phyloP scores from a whole-genome alignment of 2,888 invertebrate genomes.

The Merodon equestris region DNA sequence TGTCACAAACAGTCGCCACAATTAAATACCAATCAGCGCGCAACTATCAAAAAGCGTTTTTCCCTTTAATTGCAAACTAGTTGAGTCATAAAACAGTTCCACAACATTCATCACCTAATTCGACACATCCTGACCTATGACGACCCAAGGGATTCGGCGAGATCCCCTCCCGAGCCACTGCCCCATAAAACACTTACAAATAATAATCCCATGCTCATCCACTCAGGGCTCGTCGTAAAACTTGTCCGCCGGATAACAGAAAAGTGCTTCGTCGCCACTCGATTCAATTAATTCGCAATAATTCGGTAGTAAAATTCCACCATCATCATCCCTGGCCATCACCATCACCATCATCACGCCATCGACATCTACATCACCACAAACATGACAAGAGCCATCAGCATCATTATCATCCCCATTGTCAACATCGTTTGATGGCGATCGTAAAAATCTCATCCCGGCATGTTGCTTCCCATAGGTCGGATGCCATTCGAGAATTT shows the following conservation, averaged over 20 bases:
- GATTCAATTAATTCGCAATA: conserved; percentile 69
- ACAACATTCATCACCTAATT: neutral
- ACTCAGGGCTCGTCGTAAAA: conserved; percentile 50
- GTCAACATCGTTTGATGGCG: conserved; percentile 68
- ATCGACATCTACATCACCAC: conserved; percentile 53
- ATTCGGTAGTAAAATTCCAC: conserved; percentile 63
- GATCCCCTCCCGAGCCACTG: no score
- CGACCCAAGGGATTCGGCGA: no score
- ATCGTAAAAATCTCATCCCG: conserved; percentile 66
- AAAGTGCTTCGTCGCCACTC: conserved; percentile 47
- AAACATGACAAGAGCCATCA: conserved; percentile 50
- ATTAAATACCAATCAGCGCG: no score
- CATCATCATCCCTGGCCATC: conserved; percentile 55
- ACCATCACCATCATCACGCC: conserved; percentile 53
- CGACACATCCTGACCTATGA: no score
- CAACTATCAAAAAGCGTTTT: no score
- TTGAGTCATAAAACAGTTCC: no score
- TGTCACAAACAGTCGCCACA: no score
- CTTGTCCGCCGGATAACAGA: conserved; percentile 31
- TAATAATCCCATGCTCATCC: conserved; percentile 33
- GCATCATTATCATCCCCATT: conserved; percentile 66
- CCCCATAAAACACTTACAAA: neutral
- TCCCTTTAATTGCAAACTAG: no score
- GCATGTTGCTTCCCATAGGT: conserved; percentile 32
- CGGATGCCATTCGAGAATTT: conserved; percentile 74